Evolutionary conservation across 1,140 invertebrate genomes (phyloP).

Genomic region (Hyles vespertilio): DNA sequence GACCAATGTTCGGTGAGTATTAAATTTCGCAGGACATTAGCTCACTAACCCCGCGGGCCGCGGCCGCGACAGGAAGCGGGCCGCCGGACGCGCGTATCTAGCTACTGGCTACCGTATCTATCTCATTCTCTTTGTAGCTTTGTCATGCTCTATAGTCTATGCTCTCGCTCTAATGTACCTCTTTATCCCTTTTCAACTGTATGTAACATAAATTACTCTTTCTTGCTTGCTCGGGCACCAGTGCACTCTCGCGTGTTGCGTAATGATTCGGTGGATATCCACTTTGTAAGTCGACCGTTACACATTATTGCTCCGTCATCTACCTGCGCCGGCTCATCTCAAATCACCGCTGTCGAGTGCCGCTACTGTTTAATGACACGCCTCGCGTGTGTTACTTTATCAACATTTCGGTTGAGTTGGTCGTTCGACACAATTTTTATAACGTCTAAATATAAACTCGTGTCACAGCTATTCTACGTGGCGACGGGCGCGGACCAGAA

Average conservation of each 20-base stretch:
- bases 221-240: constrained; percentile 39
- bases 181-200: constrained; percentile 37
- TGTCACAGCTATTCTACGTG: constrained; percentile 12
- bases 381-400: constrained; percentile 23
- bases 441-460: constrained; percentile 12
- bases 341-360: neutral
- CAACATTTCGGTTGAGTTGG: neutral
- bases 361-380: constrained; percentile 44
- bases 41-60: neutral
- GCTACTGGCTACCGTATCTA: constrained; percentile 64
- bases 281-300: constrained; percentile 64
- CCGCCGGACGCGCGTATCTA: constrained; percentile 70
- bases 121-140: constrained; percentile 60
- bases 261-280: constrained; percentile 63
- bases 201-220: constrained; percentile 22
- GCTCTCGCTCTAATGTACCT: constrained; percentile 37
- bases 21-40: constrained; percentile 20
- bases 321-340: constrained; percentile 18
- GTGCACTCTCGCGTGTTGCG: constrained; percentile 49
- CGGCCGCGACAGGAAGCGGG: constrained; percentile 54
- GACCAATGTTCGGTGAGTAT: constrained; percentile 5
- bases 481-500: constrained; percentile 21
- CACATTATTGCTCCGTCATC: constrained; percentile 52
- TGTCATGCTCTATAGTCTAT: constrained; percentile 47
- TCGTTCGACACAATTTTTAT: constrained; percentile 23